Evolutionary conservation across 2,113 vertebrate species (phyloP), one percentile per base, ranked within the genome.

Genomic region (Ceuthmochares aereus): DNA sequence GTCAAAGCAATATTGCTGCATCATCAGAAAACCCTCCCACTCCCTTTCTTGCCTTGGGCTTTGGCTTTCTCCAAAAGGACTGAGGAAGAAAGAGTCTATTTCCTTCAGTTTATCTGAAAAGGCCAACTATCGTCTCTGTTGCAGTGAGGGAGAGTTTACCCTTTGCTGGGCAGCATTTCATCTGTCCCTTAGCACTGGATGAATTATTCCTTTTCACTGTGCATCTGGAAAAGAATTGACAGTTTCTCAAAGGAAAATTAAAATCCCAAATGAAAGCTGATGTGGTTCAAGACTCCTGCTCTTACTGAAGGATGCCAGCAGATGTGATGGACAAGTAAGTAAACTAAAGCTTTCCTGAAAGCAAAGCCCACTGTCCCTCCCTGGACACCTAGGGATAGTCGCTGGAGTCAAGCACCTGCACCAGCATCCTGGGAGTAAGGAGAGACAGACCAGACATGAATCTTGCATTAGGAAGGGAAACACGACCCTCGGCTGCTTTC

Each of bases 391-490:
- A 5, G 78, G 47, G 52, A 52, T 70, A 62, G 69, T 96, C 40
- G 1, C 2, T 55, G 52, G 47, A 66, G 47, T 2, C 54, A 42
- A 90, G 20, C 2, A 4, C 76, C 80, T 30, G 32, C 42, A 52
- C n/a, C 59, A 74, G 74, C 87, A 40, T 91, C 94, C 94, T 29
- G 5, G 82, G 51, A 79, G 68, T 96, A 98, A 98, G 32, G 36
- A 85, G 94, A 97, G 91, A 96, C 62, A 87, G 67, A 32, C 25
- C n/a, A 3, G 78, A 56, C 92, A 97, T 95, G 92, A 95, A 96
- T 97, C 72, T 97, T 98, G 93, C 90, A 97, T 97, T 93, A 96
- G 88, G 76, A 85, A 90, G 27, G n/a, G 95, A 92, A 92, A 92
- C 66, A 56, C 63, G 88, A 96, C 90, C 67, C 34, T 36, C 45